Conservation (phyloP, 2,113 vertebrate species). For the Amphilophus citrinellus region DNA sequence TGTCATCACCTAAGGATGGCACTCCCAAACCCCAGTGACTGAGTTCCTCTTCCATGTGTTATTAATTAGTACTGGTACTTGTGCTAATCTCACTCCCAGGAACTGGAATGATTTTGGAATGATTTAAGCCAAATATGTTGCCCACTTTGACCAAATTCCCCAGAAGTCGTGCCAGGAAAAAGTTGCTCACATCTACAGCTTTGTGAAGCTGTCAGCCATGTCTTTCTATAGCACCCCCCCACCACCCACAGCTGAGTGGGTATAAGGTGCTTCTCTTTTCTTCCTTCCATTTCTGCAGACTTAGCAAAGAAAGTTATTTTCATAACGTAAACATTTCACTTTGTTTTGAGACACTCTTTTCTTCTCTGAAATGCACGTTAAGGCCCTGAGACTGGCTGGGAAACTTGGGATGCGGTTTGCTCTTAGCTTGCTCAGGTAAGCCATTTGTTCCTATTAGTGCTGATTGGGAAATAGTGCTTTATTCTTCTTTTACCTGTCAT, state of each 20-base stretch:
- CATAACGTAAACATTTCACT: slow-evolving; percentile 69
- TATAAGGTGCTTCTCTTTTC: slow-evolving; percentile 33
- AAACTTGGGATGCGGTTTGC: slow-evolving; percentile 71
- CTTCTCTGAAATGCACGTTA: slow-evolving; percentile 46
- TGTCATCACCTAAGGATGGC: slow-evolving; percentile 73
- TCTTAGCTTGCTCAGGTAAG: slow-evolving; percentile 71
- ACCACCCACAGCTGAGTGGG: background rate
- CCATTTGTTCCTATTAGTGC: slow-evolving; percentile 77
- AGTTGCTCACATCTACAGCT: slow-evolving; percentile 49
- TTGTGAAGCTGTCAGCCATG: slow-evolving; percentile 30
- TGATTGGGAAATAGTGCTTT: slow-evolving; percentile 60
- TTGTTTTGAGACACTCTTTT: slow-evolving; percentile 50
- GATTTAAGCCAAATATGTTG: slow-evolving; percentile 41
- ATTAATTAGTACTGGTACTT: slow-evolving; percentile 73
- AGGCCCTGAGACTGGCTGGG: slow-evolving; percentile 47
- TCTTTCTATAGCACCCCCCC: background rate
- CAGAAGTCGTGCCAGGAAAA: slow-evolving; percentile 66
- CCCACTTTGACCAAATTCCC: slow-evolving; percentile 46
- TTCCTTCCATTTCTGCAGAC: slow-evolving; percentile 48
- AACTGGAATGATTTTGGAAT: slow-evolving; percentile 56
- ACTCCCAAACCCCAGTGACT: slow-evolving; percentile 57
- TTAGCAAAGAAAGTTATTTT: slow-evolving; percentile 56
- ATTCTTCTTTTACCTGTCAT: slow-evolving; percentile 69
- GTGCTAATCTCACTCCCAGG: slow-evolving; percentile 64
- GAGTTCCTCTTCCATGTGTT: slow-evolving; percentile 67